Percentiles rank a stretch among this genome's conserved stretches.
Conservation (phyloP, 1,140 invertebrate species). For the Caenorhabditis inopinata region DNA sequence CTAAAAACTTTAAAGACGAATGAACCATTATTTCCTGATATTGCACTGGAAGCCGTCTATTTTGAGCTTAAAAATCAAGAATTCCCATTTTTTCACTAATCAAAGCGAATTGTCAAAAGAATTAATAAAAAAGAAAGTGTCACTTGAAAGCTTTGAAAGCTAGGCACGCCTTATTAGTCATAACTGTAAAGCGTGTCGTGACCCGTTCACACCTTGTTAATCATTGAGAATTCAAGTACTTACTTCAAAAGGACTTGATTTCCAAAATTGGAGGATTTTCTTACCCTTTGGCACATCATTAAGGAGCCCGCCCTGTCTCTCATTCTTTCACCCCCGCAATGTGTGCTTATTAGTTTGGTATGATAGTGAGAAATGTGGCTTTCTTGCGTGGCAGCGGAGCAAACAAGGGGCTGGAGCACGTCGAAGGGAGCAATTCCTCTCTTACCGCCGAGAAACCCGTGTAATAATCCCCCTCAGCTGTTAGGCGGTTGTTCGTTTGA, state of each 20-base stretch:
- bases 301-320: background rate
- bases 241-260: background rate
- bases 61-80: no score
- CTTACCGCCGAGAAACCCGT: slow-evolving; percentile 4
- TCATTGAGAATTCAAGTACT: background rate
- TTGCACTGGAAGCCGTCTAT: no score
- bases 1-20: no score
- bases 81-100: no score
- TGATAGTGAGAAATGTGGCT: slow-evolving; percentile 32
- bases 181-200: slow-evolving; percentile 3
- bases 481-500: slow-evolving; percentile 33
- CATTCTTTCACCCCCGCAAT: background rate
- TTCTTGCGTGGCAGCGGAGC: background rate
- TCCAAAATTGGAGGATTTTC: background rate
- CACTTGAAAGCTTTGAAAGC: no score
- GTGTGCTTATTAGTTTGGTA: slow-evolving; percentile 31
- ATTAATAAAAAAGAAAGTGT: no score
- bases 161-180: background rate
- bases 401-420: slow-evolving; percentile 14
- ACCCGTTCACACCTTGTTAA: background rate
- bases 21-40: no score
- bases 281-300: background rate
- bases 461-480: slow-evolving; percentile 18
- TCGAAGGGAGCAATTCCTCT: background rate
- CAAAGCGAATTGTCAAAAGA: no score